A percentile compares a stretch with the other conserved stretches of the same genome.
phyloP scores from a whole-genome alignment of 2,797 vertebrate species.

The Agapornis canus region DNA sequence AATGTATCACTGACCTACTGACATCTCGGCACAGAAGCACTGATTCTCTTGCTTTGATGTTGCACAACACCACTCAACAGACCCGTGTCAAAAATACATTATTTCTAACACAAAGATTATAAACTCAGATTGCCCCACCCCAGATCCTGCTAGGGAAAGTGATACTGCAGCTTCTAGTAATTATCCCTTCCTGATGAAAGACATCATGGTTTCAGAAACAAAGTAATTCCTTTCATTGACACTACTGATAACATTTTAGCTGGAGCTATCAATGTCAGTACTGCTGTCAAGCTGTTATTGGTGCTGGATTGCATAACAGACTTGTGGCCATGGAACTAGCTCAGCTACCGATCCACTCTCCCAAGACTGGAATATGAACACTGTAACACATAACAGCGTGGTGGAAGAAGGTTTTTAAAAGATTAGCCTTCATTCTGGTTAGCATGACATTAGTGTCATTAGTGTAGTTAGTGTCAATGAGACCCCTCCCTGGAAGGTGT shows the following conservation, averaged over 20 bases:
- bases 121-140: not conserved
- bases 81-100: accelerated
- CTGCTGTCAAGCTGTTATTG: not conserved
- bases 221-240: not conserved
- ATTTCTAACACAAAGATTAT: not conserved
- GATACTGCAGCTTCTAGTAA: not conserved
- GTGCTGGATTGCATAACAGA: not conserved
- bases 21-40: not conserved
- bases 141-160: not conserved
- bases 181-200: not conserved
- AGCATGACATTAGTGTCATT: not conserved
- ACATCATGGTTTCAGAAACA: not conserved
- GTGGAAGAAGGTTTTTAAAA: not conserved
- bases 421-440: not conserved
- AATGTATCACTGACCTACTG: not conserved
- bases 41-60: not conserved
- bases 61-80: not conserved
- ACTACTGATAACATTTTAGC: not conserved
- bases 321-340: not conserved
- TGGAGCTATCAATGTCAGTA: not conserved
- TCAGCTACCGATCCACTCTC: not conserved
- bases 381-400: not conserved
- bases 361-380: not conserved
- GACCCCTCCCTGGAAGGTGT: not conserved
- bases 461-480: not conserved